phyloP scores from a whole-genome alignment of 2,797 vertebrate genomes.

The Masticophis lateralis region DNA sequence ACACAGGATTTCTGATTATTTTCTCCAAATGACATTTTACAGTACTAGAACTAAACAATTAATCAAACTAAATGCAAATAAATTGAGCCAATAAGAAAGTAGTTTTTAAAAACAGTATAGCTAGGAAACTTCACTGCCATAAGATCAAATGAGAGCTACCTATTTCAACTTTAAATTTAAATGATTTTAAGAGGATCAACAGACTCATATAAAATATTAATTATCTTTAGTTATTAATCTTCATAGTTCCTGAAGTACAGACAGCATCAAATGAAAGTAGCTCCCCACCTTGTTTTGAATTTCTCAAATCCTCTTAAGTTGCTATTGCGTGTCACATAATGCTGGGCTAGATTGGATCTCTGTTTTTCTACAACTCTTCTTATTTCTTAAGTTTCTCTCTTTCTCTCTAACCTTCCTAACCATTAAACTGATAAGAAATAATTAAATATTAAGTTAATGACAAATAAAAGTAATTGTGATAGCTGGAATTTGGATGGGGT shows the following conservation, averaged over 20 bases:
- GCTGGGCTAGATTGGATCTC: background rate
- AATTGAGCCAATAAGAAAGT: background rate
- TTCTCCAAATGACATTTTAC: background rate
- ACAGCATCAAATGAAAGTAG: background rate
- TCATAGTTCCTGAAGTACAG: background rate
- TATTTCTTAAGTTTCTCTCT: background rate
- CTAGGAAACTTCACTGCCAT: background rate
- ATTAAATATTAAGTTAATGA: background rate
- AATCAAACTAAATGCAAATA: background rate
- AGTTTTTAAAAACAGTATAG: background rate
- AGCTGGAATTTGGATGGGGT: background rate
- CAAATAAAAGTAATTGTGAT: background rate
- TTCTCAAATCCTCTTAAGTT: background rate
- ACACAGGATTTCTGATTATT: background rate
- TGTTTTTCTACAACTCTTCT: background rate
- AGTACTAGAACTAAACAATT: background rate
- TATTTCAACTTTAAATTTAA: background rate
- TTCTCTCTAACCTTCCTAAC: background rate
- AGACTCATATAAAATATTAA: background rate
- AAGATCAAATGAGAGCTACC: background rate
- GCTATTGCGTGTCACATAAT: background rate
- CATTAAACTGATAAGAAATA: background rate
- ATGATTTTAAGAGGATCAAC: background rate
- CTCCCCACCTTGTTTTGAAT: background rate
- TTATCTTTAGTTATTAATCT: background rate